Evolutionary conservation across 2,888 invertebrate species (phyloP).

Genomic region (Pristionchus exspectatus): DNA sequence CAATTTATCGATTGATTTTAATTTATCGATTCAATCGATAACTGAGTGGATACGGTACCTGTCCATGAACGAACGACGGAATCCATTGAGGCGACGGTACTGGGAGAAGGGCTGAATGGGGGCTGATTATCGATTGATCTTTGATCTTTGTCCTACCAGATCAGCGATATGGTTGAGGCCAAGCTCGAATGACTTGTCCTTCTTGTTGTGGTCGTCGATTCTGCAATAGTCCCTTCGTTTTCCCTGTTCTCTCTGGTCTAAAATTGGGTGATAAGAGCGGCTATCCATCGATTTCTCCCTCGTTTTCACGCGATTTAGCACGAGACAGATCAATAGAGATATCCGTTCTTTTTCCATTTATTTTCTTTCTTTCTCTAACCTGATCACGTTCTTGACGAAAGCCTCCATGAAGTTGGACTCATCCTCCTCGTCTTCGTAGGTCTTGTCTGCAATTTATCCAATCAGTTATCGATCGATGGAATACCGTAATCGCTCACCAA

Average conservation of each 20-base stretch:
- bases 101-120: conserved; percentile 71
- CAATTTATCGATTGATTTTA: background rate
- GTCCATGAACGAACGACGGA: conserved; percentile 60
- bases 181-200: conserved; percentile 71
- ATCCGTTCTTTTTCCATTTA: conserved; percentile 66
- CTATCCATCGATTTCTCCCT: conserved; percentile 7
- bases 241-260: background rate
- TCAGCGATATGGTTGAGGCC: conserved; percentile 76
- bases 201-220: conserved; percentile 74
- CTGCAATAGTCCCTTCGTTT: background rate
- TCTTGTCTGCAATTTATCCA: conserved; percentile 66
- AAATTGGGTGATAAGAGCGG: background rate
- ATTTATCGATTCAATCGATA: background rate
- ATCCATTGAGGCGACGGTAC: conserved; percentile 77
- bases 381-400: conserved; percentile 73
- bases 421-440: conserved; percentile 67
- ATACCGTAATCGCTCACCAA: conserved; percentile 59
- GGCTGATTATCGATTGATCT: conserved; percentile 7
- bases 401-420: conserved; percentile 77
- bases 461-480: background rate
- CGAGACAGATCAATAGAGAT: background rate
- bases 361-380: conserved; percentile 55
- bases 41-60: conserved; percentile 20
- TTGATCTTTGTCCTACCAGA: conserved; percentile 61
- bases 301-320: no score